These are phyloP conservation scores for Cydia pomonella DNA, from an alignment of 1,140 invertebrate genomes.

Conservation along the genomic window DNA sequence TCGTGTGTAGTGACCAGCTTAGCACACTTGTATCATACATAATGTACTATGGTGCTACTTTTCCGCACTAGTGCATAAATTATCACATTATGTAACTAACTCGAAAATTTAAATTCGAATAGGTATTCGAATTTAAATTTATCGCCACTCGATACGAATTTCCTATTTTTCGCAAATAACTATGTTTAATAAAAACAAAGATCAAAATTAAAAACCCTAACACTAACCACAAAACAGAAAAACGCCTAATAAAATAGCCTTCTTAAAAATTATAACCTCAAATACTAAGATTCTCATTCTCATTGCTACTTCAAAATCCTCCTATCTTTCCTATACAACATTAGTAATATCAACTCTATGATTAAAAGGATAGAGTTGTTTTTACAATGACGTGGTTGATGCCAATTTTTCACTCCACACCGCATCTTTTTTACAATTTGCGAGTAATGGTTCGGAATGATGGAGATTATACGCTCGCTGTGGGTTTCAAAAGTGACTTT, in stretches of 20 bases:
- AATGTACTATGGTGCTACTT: too few relatives aligned
- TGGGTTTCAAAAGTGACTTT: constrained; percentile 19
- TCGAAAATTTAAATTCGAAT: too few relatives aligned
- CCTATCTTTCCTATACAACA: background rate
- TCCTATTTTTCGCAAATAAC: too few relatives aligned
- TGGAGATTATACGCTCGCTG: constrained; percentile 21
- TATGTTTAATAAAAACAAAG: background rate
- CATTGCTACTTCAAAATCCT: background rate
- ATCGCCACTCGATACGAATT: too few relatives aligned
- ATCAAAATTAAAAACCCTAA: background rate
- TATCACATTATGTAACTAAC: too few relatives aligned
- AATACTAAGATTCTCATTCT: background rate
- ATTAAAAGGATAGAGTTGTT: background rate
- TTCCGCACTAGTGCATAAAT: too few relatives aligned
- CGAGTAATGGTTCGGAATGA: constrained; percentile 31
- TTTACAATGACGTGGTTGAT: background rate
- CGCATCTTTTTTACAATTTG: constrained; percentile 32
- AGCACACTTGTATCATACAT: too few relatives aligned
- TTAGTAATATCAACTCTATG: background rate
- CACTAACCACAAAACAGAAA: background rate
- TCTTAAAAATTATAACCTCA: background rate
- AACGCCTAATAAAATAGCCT: background rate
- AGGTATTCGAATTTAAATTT: too few relatives aligned
- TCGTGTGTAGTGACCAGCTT: too few relatives aligned
- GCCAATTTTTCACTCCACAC: constrained; percentile 15